A percentile compares a stretch with the other conserved stretches of the same genome.
Conservation (phyloP, 2,888 invertebrate genomes). For the Machimus atricapillus region DNA sequence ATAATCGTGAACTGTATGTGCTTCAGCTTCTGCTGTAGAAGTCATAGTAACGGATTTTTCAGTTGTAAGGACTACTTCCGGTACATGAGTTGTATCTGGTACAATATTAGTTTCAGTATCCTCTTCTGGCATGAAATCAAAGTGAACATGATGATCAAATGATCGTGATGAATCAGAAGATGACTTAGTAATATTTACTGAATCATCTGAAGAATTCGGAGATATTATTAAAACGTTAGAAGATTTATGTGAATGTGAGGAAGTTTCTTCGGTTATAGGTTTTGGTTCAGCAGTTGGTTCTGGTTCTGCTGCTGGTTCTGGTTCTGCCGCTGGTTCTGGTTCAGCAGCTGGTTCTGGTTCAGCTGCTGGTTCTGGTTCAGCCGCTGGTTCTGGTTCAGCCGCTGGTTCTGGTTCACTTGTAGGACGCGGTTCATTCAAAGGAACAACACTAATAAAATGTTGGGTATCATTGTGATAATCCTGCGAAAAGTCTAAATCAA, state of each 20-base stretch:
- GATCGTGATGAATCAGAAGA: neutral
- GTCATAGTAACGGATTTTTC: neutral
- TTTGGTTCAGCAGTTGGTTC: slow-evolving; percentile 49
- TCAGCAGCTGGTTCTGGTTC: slow-evolving; percentile 51
- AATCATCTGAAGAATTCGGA: neutral
- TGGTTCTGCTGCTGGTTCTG: slow-evolving; percentile 52
- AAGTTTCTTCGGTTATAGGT: neutral
- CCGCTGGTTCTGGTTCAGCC: slow-evolving; percentile 56
- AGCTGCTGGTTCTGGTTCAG: slow-evolving; percentile 59
- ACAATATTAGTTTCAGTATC: neutral
- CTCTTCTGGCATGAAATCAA: slow-evolving; percentile 31
- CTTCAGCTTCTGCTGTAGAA: neutral
- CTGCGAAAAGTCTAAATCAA: slow-evolving; percentile 51
- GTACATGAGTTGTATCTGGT: neutral
- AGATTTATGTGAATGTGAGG: neutral
- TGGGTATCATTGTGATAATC: neutral
- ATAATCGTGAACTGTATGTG: neutral
- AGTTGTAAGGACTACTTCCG: neutral
- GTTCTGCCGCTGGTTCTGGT: slow-evolving; percentile 57
- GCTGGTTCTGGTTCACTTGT: slow-evolving; percentile 58
- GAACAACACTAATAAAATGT: neutral
- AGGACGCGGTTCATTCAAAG: slow-evolving; percentile 51
- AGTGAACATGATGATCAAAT: neutral
- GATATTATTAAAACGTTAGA: neutral
- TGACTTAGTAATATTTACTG: neutral